phyloP scores from a whole-genome alignment of 2,113 vertebrate species.

The Hypocryptadius cinnamomeus region DNA sequence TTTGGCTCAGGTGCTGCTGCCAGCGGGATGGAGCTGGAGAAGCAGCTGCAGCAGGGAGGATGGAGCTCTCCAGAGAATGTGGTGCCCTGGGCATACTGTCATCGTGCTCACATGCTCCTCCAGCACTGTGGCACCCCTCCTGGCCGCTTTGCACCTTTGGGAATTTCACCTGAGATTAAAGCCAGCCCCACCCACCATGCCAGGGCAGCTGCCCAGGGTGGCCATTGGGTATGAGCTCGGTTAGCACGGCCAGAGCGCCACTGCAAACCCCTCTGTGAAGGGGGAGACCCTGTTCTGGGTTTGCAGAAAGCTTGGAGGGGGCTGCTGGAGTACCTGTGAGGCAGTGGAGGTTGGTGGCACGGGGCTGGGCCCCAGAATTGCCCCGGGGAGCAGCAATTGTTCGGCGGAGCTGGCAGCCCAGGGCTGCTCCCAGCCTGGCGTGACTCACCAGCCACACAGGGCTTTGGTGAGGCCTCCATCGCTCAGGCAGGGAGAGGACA shows the following conservation, averaged over 20 bases:
- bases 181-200: neutral
- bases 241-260: accelerated
- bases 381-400: neutral
- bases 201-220: neutral
- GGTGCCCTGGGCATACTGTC: neutral
- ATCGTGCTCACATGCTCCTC: neutral
- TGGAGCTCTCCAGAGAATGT: accelerated
- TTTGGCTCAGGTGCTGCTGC: neutral
- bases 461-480: neutral
- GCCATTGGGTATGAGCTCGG: neutral
- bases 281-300: accelerated
- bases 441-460: neutral
- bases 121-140: neutral
- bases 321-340: neutral
- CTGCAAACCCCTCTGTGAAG: neutral
- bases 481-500: neutral
- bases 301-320: neutral
- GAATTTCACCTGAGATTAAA: neutral
- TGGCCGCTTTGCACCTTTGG: neutral
- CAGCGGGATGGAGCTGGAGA: neutral
- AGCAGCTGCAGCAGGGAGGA: neutral
- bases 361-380: neutral
- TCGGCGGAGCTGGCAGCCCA: neutral
- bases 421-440: neutral
- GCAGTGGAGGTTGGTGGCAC: accelerated